These are phyloP conservation scores for Drosophila kanekoi DNA, from an alignment of 2,888 invertebrate species.

Conservation along the genomic window DNA sequence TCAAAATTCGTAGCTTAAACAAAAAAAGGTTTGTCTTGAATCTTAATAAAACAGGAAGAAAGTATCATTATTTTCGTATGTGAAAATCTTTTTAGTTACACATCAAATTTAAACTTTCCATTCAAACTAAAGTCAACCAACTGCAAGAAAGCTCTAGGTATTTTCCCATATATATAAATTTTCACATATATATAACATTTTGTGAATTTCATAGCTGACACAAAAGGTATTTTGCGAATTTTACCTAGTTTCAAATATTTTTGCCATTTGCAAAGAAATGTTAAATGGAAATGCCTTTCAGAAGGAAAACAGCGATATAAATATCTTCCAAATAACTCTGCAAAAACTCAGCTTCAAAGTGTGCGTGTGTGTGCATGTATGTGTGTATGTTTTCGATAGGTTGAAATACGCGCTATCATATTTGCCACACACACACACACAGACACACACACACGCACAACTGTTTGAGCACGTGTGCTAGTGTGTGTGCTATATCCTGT, in stretches of 20 bases:
- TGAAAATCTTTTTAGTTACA: not conserved
- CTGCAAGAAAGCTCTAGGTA: not conserved
- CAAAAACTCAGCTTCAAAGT: constrained; percentile 23
- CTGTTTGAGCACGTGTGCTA: constrained; percentile 7
- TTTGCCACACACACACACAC: constrained; percentile 27
- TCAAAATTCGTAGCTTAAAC: too few relatives aligned
- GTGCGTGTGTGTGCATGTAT: not conserved
- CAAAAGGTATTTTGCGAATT: constrained; percentile 54
- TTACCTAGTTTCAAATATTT: constrained; percentile 50
- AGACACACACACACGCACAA: not conserved
- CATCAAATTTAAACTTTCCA: not conserved
- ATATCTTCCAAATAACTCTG: constrained; percentile 49
- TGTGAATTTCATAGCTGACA: constrained; percentile 31
- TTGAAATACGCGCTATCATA: constrained; percentile 41
- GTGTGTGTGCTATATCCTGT: constrained; percentile 39
- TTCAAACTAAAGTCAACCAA: not conserved
- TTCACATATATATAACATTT: constrained; percentile 2
- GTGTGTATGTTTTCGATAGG: constrained; percentile 11
- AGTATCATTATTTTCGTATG: too few relatives aligned
- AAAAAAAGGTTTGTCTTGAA: too few relatives aligned
- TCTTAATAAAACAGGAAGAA: too few relatives aligned
- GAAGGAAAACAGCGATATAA: constrained; percentile 45
- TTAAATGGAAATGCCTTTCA: constrained; percentile 56
- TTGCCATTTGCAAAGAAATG: constrained; percentile 53
- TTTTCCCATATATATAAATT: not conserved